phyloP scores from a whole-genome alignment of 2,888 invertebrate genomes.

The Isoperla grammatica region DNA sequence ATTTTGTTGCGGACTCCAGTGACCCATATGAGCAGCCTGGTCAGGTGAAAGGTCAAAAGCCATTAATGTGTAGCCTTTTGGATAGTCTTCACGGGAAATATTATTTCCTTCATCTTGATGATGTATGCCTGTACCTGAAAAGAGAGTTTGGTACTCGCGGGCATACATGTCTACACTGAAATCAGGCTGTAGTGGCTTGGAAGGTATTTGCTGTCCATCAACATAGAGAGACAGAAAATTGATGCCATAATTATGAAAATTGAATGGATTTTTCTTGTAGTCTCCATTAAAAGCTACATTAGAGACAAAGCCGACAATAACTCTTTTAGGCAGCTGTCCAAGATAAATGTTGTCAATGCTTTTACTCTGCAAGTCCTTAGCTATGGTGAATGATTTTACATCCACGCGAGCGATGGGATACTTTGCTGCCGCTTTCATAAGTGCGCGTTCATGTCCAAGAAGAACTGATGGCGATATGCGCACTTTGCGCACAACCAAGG shows the following conservation, averaged over 20 bases:
- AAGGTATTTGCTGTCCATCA: background rate
- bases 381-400: no score
- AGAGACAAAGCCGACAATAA: no score
- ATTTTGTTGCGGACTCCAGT: background rate
- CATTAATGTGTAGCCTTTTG: background rate
- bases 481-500: no score
- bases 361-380: constrained; percentile 8
- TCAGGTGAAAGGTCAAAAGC: background rate
- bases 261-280: no score
- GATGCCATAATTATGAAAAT: background rate
- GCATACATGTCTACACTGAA: background rate
- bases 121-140: constrained; percentile 12
- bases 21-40: background rate
- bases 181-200: background rate
- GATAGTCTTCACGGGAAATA: background rate
- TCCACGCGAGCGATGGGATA: constrained; percentile 15
- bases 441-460: no score
- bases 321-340: no score
- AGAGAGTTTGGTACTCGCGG: constrained; percentile 23
- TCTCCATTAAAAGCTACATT: no score
- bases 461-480: no score
- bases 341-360: no score
- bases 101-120: background rate
- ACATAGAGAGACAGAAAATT: background rate
- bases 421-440: constrained; percentile 31